phyloP scores from a whole-genome alignment of 2,113 vertebrate species.

The Panthera leo region DNA sequence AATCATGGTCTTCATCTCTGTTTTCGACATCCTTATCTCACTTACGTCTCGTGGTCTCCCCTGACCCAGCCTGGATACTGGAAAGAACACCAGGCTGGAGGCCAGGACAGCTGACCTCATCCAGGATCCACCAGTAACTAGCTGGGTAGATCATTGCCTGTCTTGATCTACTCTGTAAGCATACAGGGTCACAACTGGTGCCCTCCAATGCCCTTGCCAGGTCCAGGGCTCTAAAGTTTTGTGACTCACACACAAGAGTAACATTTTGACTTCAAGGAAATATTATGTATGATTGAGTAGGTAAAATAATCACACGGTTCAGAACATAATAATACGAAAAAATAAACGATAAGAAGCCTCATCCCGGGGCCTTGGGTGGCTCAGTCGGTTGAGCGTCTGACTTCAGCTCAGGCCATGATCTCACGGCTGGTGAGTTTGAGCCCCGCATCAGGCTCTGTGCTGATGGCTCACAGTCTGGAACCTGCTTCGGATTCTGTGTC shows the following conservation, averaged over 20 bases:
- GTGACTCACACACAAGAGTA: not conserved
- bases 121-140: not conserved
- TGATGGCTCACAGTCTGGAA: too few relatives aligned
- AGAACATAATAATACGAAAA: not conserved
- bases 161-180: not conserved
- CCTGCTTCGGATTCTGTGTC: too few relatives aligned
- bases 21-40: not conserved
- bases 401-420: too few relatives aligned
- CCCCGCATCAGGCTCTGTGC: too few relatives aligned
- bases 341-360: not conserved
- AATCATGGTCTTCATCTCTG: not conserved
- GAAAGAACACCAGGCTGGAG: not conserved
- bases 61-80: not conserved
- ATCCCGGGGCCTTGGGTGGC: not conserved
- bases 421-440: too few relatives aligned
- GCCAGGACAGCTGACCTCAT: not conserved
- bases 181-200: not conserved
- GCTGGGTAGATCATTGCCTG: not conserved
- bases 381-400: too few relatives aligned
- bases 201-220: not conserved
- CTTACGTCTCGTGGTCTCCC: not conserved
- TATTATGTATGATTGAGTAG: not conserved
- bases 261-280: slow-evolving; percentile 35
- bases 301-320: not conserved
- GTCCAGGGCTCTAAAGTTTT: not conserved